These are phyloP conservation scores for Myocastor coypus DNA, from an alignment of 2,113 vertebrate genomes.

Conservation along the genomic window DNA sequence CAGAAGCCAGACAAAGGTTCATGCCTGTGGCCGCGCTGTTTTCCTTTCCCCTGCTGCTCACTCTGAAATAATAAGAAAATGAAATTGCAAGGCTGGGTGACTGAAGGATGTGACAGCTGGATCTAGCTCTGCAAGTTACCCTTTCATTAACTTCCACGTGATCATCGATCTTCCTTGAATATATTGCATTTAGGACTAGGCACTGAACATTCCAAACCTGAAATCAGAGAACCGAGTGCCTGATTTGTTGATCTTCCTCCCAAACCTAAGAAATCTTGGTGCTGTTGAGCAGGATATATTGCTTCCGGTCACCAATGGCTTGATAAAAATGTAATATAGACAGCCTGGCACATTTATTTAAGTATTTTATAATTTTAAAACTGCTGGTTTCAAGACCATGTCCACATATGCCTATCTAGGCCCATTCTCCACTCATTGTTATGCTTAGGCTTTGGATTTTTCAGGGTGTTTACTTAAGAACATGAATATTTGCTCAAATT, in stretches of 20 bases:
- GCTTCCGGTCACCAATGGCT: constrained; percentile 6
- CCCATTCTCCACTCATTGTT: neutral
- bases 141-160: constrained; percentile 42
- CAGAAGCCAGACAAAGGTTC: constrained; percentile 36
- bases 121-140: neutral
- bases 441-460: neutral
- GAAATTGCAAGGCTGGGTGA: neutral
- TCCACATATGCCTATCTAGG: neutral
- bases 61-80: constrained; percentile 53
- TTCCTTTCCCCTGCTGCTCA: neutral
- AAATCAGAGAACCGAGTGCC: constrained; percentile 55
- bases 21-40: neutral
- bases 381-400: neutral
- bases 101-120: neutral
- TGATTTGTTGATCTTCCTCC: constrained; percentile 48
- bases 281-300: neutral
- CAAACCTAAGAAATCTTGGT: constrained; percentile 43
- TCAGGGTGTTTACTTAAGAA: neutral
- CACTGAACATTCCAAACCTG: constrained; percentile 38
- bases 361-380: neutral
- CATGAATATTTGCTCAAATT: neutral
- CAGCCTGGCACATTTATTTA: constrained; percentile 1
- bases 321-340: constrained; percentile 16
- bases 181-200: neutral
- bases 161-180: neutral